These are phyloP conservation scores for Phania funesta DNA, from an alignment of 2,888 invertebrate genomes.

Conservation along the genomic window DNA sequence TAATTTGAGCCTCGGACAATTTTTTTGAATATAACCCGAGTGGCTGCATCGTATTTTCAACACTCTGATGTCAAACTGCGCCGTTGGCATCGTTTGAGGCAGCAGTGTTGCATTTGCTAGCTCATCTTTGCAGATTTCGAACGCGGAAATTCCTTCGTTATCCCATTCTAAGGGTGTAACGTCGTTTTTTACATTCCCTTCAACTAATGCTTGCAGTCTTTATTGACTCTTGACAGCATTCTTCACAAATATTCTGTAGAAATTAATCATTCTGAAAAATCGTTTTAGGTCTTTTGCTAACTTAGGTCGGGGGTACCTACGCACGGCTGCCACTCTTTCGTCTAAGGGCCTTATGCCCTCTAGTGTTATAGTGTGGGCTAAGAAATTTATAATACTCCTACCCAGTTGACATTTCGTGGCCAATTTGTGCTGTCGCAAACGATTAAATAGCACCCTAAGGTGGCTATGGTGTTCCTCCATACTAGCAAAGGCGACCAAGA, in stretches of 20 bases:
- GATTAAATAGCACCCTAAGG: no score
- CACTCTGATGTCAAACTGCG: background rate
- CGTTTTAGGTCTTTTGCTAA: slow-evolving; percentile 69
- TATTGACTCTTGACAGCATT: slow-evolving; percentile 28
- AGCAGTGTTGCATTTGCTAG: background rate
- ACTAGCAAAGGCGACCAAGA: no score
- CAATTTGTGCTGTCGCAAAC: background rate
- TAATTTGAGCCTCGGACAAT: background rate
- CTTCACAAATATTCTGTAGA: no score
- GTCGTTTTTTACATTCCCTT: slow-evolving; percentile 20
- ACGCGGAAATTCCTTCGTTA: background rate
- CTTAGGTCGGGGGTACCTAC: background rate
- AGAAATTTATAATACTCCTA: background rate
- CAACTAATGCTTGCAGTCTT: background rate
- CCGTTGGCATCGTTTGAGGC: no score
- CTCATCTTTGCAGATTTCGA: background rate
- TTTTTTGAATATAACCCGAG: slow-evolving; percentile 41
- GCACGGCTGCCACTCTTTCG: slow-evolving; percentile 9
- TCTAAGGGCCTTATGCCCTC: background rate
- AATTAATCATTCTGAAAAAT: background rate
- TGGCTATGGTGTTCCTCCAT: no score
- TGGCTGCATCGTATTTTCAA: background rate
- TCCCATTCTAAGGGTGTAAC: background rate
- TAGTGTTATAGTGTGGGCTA: background rate
- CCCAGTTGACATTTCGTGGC: slow-evolving; percentile 33